Percentiles rank a stretch among this genome's conserved stretches.
Conservation (phyloP, 2,113 vertebrate species). For the Nibea albiflora region DNA sequence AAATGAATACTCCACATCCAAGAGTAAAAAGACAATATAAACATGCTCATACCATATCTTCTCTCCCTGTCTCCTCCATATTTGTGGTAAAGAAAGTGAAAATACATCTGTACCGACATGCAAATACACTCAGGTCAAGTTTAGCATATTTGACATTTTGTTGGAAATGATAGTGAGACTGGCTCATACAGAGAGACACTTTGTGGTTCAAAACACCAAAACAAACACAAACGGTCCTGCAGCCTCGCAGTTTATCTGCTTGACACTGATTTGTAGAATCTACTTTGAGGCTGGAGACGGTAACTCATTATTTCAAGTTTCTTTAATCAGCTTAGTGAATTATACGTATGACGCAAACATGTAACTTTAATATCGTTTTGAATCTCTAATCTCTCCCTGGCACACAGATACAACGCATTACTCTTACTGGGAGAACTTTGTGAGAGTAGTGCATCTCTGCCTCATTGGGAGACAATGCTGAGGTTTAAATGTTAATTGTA, state of each 20-base stretch:
- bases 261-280: neutral
- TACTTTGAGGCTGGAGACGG: neutral
- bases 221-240: neutral
- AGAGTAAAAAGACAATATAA: neutral
- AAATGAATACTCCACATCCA: neutral
- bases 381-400: neutral
- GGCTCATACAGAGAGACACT: neutral
- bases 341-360: neutral
- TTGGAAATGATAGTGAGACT: neutral
- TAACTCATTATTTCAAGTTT: neutral
- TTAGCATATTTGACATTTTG: neutral
- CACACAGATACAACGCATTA: neutral
- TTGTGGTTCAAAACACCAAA: neutral
- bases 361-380: neutral
- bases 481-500: conserved; percentile 52
- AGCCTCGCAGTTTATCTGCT: neutral
- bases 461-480: conserved; percentile 9
- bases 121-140: neutral
- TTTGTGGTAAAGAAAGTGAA: neutral
- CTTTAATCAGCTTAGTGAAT: neutral
- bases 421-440: neutral
- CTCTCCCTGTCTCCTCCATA: neutral
- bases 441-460: neutral
- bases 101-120: neutral
- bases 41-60: neutral